Evolutionary conservation across 1,140 invertebrate species (phyloP), one percentile per base, ranked within the genome.

Genomic region (Sycophila sp.): DNA sequence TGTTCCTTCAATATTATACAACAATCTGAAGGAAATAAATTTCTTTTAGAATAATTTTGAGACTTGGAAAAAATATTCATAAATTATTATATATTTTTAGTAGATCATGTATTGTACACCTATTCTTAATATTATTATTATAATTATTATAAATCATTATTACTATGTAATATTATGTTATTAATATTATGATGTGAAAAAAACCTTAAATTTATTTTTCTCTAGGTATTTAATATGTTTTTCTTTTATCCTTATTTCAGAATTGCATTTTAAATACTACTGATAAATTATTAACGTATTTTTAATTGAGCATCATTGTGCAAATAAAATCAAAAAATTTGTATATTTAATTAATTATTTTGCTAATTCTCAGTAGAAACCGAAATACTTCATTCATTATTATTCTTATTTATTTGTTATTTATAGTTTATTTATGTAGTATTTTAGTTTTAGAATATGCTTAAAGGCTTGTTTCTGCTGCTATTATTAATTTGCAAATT

Each of bases 271-370:
- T 38, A 56, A 40, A 38, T 38, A n/a, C 4, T 40, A 51, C 45
- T 30, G 36, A 62, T 63, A 8, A 19, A 17, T 47, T 53, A 53
- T 49, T 53, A 65, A 15, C 4, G 4, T 62, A 49, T 65, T 17
- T 70, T 63, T 26, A 38, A 63, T 63, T 42, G 7, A 5, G 30
- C 5, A 56, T 49, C 30, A 66, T 47, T 32, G 66, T 60, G 49
- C 38, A 63, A 72, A 55, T 72, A 72, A 55, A 60, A 72, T 72
- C 64, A 72, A 66, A 71, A n/a, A 72, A 62, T 58, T 71, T 11
- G 60, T 60, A 59, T 71, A 60, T 71, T 71, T 66, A 60, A 34
- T 67, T 72, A 67, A 62, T 60, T 28, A 6, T 30, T 17, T 59
- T 26, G n/a, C n/a, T 55, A 51, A 17, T 2, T 64, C 38, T 55